These are phyloP conservation scores for Zeugodacus cucurbitae DNA, from an alignment of 1,140 invertebrate genomes.

Conservation along the genomic window DNA sequence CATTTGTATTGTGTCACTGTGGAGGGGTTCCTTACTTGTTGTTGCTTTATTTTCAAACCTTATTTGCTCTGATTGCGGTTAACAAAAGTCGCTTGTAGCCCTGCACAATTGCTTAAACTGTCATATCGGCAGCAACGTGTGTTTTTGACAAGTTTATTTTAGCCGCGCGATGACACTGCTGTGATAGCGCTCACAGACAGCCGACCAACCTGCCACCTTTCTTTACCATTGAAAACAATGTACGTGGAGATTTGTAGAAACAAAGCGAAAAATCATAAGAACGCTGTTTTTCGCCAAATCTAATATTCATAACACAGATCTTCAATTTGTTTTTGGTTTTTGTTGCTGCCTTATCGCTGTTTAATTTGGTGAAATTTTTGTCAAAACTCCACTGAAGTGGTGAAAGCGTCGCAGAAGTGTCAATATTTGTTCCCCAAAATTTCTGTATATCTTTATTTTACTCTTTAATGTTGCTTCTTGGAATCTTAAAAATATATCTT, in stretches of 20 bases:
- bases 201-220: neutral
- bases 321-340: neutral
- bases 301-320: neutral
- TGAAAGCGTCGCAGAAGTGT: neutral
- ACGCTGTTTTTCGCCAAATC: neutral
- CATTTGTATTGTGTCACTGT: neutral
- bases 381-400: constrained; percentile 20
- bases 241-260: neutral
- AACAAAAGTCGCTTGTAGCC: constrained; percentile 1
- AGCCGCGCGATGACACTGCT: neutral
- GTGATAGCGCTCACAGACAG: neutral
- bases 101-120: constrained; percentile 35
- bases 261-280: neutral
- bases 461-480: neutral
- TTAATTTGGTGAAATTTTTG: neutral
- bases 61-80: constrained; percentile 3
- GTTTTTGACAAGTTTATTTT: neutral
- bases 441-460: neutral
- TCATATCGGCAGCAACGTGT: neutral
- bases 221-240: neutral
- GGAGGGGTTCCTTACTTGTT: neutral
- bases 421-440: neutral
- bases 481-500: no score
- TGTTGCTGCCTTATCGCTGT: neutral
- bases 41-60: neutral